Percentiles rank a stretch among this genome's conserved stretches.
These are phyloP conservation scores for Nesogale talazaci DNA, from an alignment of 2,113 vertebrate genomes.

Conservation along the genomic window DNA sequence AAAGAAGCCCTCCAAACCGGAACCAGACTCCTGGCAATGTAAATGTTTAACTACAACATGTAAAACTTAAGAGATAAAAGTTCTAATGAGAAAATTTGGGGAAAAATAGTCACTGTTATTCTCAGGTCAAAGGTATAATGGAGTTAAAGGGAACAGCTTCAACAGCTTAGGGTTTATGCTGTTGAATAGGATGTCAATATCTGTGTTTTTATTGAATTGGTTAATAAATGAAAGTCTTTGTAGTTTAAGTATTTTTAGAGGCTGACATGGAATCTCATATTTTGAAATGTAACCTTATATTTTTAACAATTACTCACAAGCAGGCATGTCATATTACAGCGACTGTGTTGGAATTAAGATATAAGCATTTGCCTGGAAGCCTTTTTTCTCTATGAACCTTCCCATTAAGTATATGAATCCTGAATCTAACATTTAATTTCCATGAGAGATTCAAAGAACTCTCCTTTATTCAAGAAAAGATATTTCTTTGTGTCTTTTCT, in stretches of 20 bases:
- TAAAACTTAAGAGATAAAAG: background rate
- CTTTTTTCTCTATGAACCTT: background rate
- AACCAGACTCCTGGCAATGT: background rate
- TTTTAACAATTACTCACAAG: background rate
- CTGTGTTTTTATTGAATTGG: background rate
- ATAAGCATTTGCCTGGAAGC: background rate
- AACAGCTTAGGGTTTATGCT: background rate
- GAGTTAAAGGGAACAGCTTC: background rate
- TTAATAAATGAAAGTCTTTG: background rate
- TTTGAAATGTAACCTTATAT: background rate
- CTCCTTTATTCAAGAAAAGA: background rate
- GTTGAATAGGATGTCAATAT: background rate
- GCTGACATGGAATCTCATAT: background rate
- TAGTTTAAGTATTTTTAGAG: background rate
- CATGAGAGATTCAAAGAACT: background rate
- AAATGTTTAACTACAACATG: background rate
- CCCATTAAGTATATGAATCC: background rate
- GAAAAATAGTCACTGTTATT: background rate
- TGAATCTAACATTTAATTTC: background rate
- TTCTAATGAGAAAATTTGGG: background rate
- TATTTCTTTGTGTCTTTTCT: background rate
- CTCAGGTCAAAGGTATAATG: background rate
- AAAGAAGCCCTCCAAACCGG: background rate
- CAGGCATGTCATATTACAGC: rapidly evolving
- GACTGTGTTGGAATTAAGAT: background rate